Base-by-base conservation (phyloP, 2,113 vertebrate species). In the Alectura lathami region DNA sequence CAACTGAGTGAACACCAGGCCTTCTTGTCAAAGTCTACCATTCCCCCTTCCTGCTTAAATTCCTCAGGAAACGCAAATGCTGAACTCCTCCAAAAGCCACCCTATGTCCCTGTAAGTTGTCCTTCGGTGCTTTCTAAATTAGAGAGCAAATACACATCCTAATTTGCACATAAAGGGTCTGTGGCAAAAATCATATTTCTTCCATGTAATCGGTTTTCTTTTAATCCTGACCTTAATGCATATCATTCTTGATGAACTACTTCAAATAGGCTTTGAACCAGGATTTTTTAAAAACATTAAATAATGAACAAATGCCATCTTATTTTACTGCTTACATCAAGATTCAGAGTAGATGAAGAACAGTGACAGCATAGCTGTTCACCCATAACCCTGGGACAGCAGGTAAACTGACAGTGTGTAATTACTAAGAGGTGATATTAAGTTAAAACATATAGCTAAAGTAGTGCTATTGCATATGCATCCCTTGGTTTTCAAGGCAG, bases 351-450 rank as follows among this genome's bases (percentile, higher is more conserved):
- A 94, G 92, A 94, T 97, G 95, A 97, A 96, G 96, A 97, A 81
- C 94, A 96, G 87, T 51, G 90, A 96, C 86, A 80, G 73, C 93
- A 79, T 86, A 96, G 89, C 86, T 92, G 70, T 76, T 98, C 97
- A 97, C 96, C 97, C 97, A 94, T 98, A 97, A 97, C 97, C 96
- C 91, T 96, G 81, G 94, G 96, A 96, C 94, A 95, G 96, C 96
- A 97, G 95, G 97, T 98, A 96, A 97, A 97, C 96, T 94, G 95
- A 94, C 90, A 93, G 93, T 95, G 75, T 95, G 94, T 94, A 96
- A 97, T 97, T 98, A 96, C 95, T 72, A 94, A 93, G 94, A 96
- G 68, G 86, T 96, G 96, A 95, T 97, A 97, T 80, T 97, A 97
- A 97, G 96, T 95, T 97, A 97, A 97, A 98, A 97, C 91, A 93